Base-by-base conservation (phyloP, 2,888 invertebrate species). In the Ormyrus labotus region DNA sequence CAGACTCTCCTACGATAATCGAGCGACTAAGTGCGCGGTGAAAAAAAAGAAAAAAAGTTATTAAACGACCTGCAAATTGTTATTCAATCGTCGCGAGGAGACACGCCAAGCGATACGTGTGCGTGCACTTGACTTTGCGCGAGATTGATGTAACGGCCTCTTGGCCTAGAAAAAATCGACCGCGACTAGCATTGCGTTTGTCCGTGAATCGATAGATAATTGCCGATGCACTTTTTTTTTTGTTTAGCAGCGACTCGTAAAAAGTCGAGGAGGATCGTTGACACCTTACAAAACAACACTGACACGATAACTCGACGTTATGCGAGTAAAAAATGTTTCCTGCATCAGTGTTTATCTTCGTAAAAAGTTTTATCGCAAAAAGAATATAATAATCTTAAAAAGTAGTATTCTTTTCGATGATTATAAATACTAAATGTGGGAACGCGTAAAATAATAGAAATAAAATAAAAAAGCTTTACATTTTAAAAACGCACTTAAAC, bases 111-210 rank as follows among this genome's bases (percentile, higher is more conserved):
- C 34, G 34, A 34, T 34, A 34, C 13, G 78, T n/a, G 55, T 11
- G 60, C n/a, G 67, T 48, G 76, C 72, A 76, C 80, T 80, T 80
- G 80, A 80, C 68, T 72, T 80, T 80, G 72, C 72, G 10, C 55
- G 71, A 60, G 58, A 60, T 53, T n/a, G 71, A 57, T 65, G 61
- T 78, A 76, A 65, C 61, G 73, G 60, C 19, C 55, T 50, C n/a
- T 48, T 2, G 19, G 51, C 9, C 10, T 45, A 58, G 48, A 53
- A 78, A 69, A 73, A 61, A 60, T 47, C n/a, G n/a, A 6, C 9
- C 11, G 6, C 34, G 51, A 76, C 69, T 63, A 69, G 7, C 19
- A n/a, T 58, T 13, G 67, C 67, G 13, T 58, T 78, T 13, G 70
- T 61, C 50, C 53, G 60, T 60, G 48, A 63, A 48, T 71, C 11